These are phyloP conservation scores for Sebastes elongatus DNA, from an alignment of 2,797 vertebrate species.

Conservation along the genomic window DNA sequence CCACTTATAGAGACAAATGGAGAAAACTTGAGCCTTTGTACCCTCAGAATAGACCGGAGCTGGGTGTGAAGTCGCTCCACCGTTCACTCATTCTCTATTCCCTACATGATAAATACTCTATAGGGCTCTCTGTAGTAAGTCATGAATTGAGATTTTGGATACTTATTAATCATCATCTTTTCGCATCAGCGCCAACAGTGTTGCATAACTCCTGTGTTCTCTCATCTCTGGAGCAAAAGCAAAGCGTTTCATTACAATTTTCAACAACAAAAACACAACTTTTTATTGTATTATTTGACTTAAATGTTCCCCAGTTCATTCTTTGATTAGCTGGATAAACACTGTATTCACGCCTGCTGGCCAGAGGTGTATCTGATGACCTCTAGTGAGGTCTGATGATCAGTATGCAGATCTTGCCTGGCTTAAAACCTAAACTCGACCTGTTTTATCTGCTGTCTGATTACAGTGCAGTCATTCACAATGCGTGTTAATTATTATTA, in stretches of 20 bases:
- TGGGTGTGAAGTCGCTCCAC: constrained; percentile 15
- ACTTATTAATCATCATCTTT: constrained; percentile 29
- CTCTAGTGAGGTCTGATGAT: not conserved
- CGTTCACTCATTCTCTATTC: constrained; percentile 8
- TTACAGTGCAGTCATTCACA: not conserved
- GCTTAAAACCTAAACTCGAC: not conserved
- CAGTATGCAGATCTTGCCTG: not conserved
- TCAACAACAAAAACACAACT: not conserved
- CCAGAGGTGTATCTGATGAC: not conserved
- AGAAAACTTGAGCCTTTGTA: constrained; percentile 39
- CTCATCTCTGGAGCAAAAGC: not conserved
- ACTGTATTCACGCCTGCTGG: not conserved
- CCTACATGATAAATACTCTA: constrained; percentile 8
- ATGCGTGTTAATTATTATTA: not conserved
- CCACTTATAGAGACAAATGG: constrained; percentile 46
- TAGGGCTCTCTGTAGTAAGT: not conserved
- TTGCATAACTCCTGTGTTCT: constrained; percentile 1
- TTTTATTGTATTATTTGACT: not conserved
- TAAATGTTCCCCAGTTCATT: not conserved
- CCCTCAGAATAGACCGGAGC: constrained; percentile 35
- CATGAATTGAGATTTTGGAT: constrained; percentile 5
- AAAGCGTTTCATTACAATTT: not conserved
- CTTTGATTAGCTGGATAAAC: not conserved
- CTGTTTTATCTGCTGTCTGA: not conserved
- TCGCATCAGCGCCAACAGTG: not conserved